A percentile compares a stretch with the other conserved stretches of the same genome.
Conservation (phyloP, 2,113 vertebrate species). For the Centropus bengalensis region DNA sequence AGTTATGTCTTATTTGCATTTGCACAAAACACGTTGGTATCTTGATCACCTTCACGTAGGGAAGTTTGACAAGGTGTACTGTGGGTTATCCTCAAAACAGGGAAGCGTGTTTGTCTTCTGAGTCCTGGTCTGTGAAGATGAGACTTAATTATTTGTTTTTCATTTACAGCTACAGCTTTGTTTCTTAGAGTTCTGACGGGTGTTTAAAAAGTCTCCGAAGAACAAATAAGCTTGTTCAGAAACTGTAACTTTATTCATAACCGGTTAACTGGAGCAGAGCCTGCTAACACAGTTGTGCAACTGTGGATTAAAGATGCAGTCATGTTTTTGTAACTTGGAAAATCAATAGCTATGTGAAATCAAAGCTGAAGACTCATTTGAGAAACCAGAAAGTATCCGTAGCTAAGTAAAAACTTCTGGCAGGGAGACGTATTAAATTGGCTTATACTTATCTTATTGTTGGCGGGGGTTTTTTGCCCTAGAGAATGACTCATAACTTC, state of each 20-base stretch:
- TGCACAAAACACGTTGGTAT: neutral
- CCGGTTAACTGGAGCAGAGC: conserved; percentile 35
- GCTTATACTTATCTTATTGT: conserved; percentile 61
- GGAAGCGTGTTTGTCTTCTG: neutral
- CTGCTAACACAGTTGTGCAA: conserved; percentile 51
- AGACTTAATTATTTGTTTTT: neutral
- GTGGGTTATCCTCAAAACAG: neutral
- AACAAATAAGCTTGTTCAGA: conserved; percentile 12
- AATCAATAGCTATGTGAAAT: conserved; percentile 51
- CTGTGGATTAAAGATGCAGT: conserved; percentile 18
- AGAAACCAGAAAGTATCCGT: conserved; percentile 57
- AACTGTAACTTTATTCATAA: conserved; percentile 40
- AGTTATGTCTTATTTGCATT: neutral
- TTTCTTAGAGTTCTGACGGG: conserved; percentile 27
- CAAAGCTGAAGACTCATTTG: conserved; percentile 32
- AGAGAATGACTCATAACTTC: conserved; percentile 69
- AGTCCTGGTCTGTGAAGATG: neutral
- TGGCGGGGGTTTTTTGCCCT: neutral
- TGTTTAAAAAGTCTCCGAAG: neutral
- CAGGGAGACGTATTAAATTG: conserved; percentile 32
- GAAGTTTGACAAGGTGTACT: neutral
- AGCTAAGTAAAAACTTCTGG: conserved; percentile 67
- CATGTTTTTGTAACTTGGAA: conserved; percentile 40
- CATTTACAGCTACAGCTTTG: neutral
- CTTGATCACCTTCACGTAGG: neutral